phyloP scores from a whole-genome alignment of 2,888 invertebrate genomes.

The Campopleginae sp. region DNA sequence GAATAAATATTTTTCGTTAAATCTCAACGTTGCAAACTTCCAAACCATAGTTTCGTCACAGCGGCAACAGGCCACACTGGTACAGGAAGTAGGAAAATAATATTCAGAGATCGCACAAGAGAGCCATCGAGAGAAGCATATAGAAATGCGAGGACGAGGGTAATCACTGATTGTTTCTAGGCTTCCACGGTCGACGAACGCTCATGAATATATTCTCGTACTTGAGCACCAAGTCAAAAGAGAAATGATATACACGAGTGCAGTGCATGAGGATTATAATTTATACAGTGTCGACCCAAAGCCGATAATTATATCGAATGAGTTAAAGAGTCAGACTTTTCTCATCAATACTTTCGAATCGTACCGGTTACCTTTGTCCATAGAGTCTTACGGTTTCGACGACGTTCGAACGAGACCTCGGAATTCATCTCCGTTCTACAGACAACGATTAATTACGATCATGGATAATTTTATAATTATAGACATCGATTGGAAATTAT shows the following conservation, averaged over 20 bases:
- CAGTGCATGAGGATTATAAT: not conserved
- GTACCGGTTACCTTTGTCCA: conserved; percentile 5
- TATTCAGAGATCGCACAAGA: not conserved
- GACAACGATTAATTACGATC: not conserved
- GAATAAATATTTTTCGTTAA: too few relatives aligned
- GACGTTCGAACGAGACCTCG: not conserved
- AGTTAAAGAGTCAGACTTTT: conserved; percentile 15
- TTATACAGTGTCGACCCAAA: conserved; percentile 20
- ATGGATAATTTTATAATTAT: not conserved
- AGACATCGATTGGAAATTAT: not conserved
- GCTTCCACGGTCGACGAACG: not conserved
- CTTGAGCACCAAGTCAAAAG: conserved; percentile 14
- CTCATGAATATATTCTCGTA: not conserved
- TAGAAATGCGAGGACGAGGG: conserved; percentile 6
- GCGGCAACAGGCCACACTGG: not conserved
- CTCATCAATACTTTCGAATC: conserved; percentile 22
- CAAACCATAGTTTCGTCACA: conserved; percentile 37
- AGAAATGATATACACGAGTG: conserved; percentile 9
- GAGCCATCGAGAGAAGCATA: not conserved
- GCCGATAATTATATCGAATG: conserved; percentile 41
- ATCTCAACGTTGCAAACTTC: too few relatives aligned
- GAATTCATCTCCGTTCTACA: not conserved
- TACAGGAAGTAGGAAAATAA: not conserved
- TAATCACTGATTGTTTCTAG: conserved; percentile 48
- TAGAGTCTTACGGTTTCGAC: not conserved